Evolutionary conservation across 2,113 vertebrate genomes (phyloP), one percentile per base, ranked within the genome.

Genomic region (Apteryx owenii): DNA sequence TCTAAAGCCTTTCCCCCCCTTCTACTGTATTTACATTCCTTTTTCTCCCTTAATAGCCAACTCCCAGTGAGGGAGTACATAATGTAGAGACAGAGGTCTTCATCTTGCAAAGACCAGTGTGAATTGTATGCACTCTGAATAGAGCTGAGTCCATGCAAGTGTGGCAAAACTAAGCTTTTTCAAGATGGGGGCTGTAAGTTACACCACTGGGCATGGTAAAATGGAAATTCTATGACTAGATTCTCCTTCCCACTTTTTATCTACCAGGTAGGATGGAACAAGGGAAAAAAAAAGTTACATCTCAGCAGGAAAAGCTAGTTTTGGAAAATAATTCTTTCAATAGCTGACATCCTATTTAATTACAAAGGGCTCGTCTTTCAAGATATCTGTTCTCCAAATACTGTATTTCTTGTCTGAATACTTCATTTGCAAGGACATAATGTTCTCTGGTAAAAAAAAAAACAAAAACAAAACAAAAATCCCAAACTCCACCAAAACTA

Each of bases 351-450:
- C 20, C 21, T 76, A 40, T 81, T 91, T 90, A 65, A 93, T 77
- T 61, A 87, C 80, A 19, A 91, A 71, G 14, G 2, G 7, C 5
- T 79, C 69, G 29, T 72, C 38, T 93, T 92, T 93, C n/a, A 91
- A 88, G 64, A 69, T 92, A 87, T n/a, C 9, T 80, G 3, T 90
- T 94, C 76, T 33, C 7, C 26, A 60, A 79, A 11, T 31, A 93
- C 81, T 82, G 56, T 79, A 50, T 95, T 94, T 92, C 79, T 93
- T 92, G 87, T 88, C 54, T 91, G 54, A 78, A 96, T 88, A 70
- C 9, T 65, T 97, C 25, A 80, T 81, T 86, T 94, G 69, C 46
- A 84, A 73, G 97, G 76, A 88, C n/a, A 88, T 70, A 87, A 88
- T 81, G 44, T 92, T 81, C 85, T 46, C 88, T 90, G 64, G 77